A percentile compares a stretch with the other conserved stretches of the same genome.
Evolutionary conservation across 1,140 invertebrate genomes (phyloP).

Genomic region (Oncopodura yosiiana): DNA sequence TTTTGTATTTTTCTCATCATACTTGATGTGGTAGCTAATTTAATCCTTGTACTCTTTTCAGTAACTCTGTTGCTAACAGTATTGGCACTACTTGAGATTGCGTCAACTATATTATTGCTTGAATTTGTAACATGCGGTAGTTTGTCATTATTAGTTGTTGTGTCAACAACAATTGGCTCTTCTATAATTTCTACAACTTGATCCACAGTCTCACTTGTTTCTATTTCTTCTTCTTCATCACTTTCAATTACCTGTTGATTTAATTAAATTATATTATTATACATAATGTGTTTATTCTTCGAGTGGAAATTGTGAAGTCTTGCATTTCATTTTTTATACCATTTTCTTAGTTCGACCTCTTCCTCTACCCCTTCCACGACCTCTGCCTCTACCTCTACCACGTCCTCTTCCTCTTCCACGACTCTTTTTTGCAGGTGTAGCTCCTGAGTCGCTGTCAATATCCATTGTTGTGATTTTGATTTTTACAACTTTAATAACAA

Average conservation of each 20-base stretch:
- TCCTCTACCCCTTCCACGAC: slow-evolving; percentile 15
- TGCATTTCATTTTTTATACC: too few species aligned
- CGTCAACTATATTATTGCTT: too few species aligned
- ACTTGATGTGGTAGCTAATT: too few species aligned
- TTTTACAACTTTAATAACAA: slow-evolving; percentile 25
- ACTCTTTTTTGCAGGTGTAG: too few species aligned
- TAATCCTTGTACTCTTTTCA: too few species aligned
- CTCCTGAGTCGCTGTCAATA: too few species aligned
- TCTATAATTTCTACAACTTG: slow-evolving; percentile 25
- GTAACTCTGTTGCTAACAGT: too few species aligned
- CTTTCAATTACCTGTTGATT: slow-evolving; percentile 29
- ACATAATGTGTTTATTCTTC: background rate
- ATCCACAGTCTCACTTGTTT: slow-evolving; percentile 28
- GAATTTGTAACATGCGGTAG: too few species aligned
- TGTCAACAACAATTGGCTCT: slow-evolving; percentile 11
- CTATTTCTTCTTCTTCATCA: slow-evolving; percentile 32
- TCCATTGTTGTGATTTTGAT: slow-evolving; percentile 34
- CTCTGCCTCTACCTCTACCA: slow-evolving; percentile 16
- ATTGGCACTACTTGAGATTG: too few species aligned
- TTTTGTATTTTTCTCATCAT: too few species aligned
- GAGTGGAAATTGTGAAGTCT: too few species aligned
- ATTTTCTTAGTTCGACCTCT: slow-evolving; percentile 24
- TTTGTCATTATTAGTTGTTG: too few species aligned
- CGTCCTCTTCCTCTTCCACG: slow-evolving; percentile 27
- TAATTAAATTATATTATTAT: background rate